Evolutionary conservation across 2,888 invertebrate genomes (phyloP), one percentile per base, ranked within the genome.

Genomic region (Athripsodes cinereus): DNA sequence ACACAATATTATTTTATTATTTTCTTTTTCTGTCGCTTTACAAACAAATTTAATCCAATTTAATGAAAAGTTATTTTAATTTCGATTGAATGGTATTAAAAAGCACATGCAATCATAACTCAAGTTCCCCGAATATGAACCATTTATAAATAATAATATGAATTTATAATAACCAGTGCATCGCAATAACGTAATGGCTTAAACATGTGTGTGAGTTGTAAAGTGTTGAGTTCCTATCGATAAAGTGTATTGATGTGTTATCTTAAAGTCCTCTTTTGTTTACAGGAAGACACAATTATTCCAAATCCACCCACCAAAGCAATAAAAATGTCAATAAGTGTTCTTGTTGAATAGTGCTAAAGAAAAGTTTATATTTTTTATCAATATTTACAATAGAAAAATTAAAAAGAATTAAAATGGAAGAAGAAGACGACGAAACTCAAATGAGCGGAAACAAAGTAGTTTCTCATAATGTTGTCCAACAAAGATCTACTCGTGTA

Each of bases 51-150:
- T 26, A 3, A 26, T 26, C 10, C 26, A 26, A 26, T 10, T 57
- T 60, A 66, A 65, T 66, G 64, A 64, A 67, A 68, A 66, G 53
- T 66, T 64, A 66, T n/a, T 26, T 6, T 26, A 26, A 3, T 26
- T 26, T 10, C 26, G 3, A 6, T 26, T 26, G 26, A 26, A 10
- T 26, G 26, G 26, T 26, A 26, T 26, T 6, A 26, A 26, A 26
- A 26, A 26, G 26, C 26, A 26, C 26, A 26, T 26, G 10, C 3
- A 26, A 26, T 26, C 3, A 26, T 26, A 26, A 26, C n/a, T n/a
- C n/a, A n/a, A n/a, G n/a, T n/a, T n/a, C n/a, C n/a, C n/a, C n/a
- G n/a, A n/a, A n/a, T n/a, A n/a, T n/a, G n/a, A n/a, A n/a, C n/a
- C n/a, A n/a, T n/a, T n/a, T n/a, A n/a, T n/a, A n/a, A n/a, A n/a